Evolutionary conservation across 2,113 vertebrate species (phyloP), one percentile per base, ranked within the genome.

Genomic region (Protobothrops flavoviridis): DNA sequence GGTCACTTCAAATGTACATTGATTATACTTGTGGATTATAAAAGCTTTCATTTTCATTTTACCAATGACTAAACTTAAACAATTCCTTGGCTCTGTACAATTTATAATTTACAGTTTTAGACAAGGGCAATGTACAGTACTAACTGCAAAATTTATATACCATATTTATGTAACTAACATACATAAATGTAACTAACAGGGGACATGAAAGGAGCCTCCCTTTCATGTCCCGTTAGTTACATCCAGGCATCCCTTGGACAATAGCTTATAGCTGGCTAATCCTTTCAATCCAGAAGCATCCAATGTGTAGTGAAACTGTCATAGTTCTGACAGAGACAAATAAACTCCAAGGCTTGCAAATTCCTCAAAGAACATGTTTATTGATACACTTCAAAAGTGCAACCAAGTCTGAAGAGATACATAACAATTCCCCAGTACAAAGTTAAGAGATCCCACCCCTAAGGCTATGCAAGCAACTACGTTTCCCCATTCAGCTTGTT

Each of bases 61-160:
- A 74, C 64, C 64, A 39, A 81, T 81, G 33, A 81, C 15, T 20
- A 17, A 5, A 39, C 0, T 11, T 55, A 91, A 92, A 92, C 0
- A 13, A 1, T 3, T 93, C 0, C 64, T 89, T 33, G 0, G 85
- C 85, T 56, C 92, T 90, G 92, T 88, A 1, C 12, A 61, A 50
- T 93, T 7, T 50, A 87, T 26, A 43, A 45, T 43, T 90, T 94
- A 52, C 91, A 87, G 93, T 85, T 94, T 85, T 87, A 87, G 33
- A 53, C 94, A 93, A 61, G 93, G 43, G 94, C 81, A 91, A 94
- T 53, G 26, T 0, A 88, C 17, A 55, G 11, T 55, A 26, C 87
- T 87, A 94, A 92, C 57, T 57, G 64, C 39, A 85, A 89, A 93
- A 93, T 24, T 57, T 57, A 89, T 57, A 39, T 48, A 93, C 33